phyloP scores from a whole-genome alignment of 2,113 vertebrate species.

The Mustela lutreola region DNA sequence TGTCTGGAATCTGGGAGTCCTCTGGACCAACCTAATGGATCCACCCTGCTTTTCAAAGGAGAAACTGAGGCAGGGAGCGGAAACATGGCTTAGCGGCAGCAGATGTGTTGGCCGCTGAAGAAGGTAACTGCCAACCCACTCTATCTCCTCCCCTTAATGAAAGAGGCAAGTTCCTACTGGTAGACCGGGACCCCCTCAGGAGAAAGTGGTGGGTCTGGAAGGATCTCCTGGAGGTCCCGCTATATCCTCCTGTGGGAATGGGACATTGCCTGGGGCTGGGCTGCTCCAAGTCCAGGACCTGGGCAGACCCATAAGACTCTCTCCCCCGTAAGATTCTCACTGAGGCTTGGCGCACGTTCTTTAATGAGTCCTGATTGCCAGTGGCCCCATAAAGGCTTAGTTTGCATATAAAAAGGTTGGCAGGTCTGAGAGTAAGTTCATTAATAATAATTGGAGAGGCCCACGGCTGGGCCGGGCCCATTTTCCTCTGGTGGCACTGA shows the following conservation, averaged over 20 bases:
- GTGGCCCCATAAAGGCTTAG: conserved; percentile 90
- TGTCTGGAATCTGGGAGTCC: neutral
- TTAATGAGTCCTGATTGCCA: conserved; percentile 92
- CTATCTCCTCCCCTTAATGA: neutral
- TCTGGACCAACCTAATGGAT: neutral
- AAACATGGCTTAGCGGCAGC: neutral
- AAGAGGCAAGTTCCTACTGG: neutral
- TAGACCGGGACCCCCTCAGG: fast-evolving
- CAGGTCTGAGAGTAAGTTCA: conserved; percentile 93
- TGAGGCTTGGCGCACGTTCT: conserved; percentile 92
- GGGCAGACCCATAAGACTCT: neutral
- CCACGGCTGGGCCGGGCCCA: conserved; percentile 86
- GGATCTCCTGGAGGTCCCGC: neutral
- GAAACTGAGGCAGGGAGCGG: conserved; percentile 28
- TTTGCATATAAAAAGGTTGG: conserved; percentile 92
- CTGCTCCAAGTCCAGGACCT: neutral
- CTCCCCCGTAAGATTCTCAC: conserved; percentile 64
- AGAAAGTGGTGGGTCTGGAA: neutral
- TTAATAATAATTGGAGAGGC: conserved; percentile 97
- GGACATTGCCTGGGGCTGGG: neutral
- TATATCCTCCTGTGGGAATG: neutral
- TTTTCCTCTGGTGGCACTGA: conserved; percentile 84
- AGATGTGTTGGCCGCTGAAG: neutral
- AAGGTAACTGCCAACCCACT: neutral
- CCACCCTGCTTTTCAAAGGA: neutral